Percentiles rank a stretch among this genome's conserved stretches.
phyloP scores from a whole-genome alignment of 2,797 vertebrate genomes.

The Pantherophis vulpinus region DNA sequence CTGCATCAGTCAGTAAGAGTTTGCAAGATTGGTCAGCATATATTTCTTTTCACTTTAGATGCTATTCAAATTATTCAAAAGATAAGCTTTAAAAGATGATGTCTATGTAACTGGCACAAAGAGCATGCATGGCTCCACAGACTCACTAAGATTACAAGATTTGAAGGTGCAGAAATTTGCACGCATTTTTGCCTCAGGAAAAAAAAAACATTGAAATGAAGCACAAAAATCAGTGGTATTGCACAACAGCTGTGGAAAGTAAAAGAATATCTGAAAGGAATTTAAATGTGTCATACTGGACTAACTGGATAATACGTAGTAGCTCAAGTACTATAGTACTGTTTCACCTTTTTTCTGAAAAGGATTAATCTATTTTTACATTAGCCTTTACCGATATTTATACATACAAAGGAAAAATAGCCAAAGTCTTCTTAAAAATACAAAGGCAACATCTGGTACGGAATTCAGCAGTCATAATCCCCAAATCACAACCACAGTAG shows the following conservation, averaged over 20 bases:
- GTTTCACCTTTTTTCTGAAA: not conserved
- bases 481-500: not conserved
- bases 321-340: not conserved
- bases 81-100: not conserved
- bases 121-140: not conserved
- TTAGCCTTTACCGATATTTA: not conserved
- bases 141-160: not conserved
- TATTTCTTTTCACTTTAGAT: not conserved
- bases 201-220: not conserved
- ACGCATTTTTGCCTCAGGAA: not conserved
- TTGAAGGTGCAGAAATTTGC: not conserved
- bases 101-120: not conserved
- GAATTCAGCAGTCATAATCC: not conserved
- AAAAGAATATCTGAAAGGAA: not conserved
- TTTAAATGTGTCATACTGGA: not conserved
- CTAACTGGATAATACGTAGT: not conserved
- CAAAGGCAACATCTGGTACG: not conserved
- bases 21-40: not conserved
- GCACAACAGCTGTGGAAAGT: not conserved
- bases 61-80: not conserved
- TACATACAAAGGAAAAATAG: not conserved
- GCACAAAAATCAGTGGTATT: not conserved
- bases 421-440: not conserved
- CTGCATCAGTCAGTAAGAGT: not conserved
- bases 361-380: not conserved